Evolutionary conservation across 2,888 invertebrate species (phyloP).

Genomic region (Antheraea assamensis): DNA sequence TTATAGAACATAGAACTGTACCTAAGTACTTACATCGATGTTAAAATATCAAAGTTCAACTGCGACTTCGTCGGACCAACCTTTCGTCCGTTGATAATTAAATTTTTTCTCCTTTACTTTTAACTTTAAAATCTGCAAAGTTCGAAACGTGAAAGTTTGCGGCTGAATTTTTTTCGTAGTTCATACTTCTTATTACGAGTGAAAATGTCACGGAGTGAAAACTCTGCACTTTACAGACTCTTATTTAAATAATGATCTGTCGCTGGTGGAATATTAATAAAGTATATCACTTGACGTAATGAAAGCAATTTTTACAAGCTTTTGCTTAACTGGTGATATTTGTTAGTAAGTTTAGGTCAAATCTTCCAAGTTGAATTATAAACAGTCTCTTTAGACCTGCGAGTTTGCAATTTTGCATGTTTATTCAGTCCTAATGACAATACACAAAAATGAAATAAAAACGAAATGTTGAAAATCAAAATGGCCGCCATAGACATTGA

Average conservation of each 20-base stretch:
- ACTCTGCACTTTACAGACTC: constrained; percentile 14
- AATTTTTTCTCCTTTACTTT: constrained; percentile 31
- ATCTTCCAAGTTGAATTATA: too few species aligned
- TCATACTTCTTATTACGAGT: constrained; percentile 32
- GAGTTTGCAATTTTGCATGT: too few species aligned
- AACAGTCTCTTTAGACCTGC: too few species aligned
- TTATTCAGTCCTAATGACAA: too few species aligned
- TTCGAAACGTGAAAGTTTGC: constrained; percentile 40
- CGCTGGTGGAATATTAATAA: neutral
- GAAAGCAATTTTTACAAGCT: neutral
- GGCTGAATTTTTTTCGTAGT: constrained; percentile 40
- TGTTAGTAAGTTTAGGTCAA: too few species aligned
- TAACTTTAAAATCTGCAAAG: constrained; percentile 42
- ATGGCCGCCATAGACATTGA: too few species aligned
- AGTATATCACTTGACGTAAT: neutral
- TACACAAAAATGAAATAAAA: too few species aligned
- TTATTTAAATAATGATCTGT: constrained; percentile 25
- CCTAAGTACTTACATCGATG: neutral
- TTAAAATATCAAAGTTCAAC: constrained; percentile 19
- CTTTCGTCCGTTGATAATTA: constrained; percentile 31
- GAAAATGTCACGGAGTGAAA: constrained; percentile 27
- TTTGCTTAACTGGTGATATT: too few species aligned
- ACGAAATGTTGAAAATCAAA: too few species aligned
- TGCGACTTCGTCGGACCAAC: constrained; percentile 16
- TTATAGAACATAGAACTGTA: neutral